phyloP scores from a whole-genome alignment of 2,797 vertebrate species.

The Gallinago nigripennis region DNA sequence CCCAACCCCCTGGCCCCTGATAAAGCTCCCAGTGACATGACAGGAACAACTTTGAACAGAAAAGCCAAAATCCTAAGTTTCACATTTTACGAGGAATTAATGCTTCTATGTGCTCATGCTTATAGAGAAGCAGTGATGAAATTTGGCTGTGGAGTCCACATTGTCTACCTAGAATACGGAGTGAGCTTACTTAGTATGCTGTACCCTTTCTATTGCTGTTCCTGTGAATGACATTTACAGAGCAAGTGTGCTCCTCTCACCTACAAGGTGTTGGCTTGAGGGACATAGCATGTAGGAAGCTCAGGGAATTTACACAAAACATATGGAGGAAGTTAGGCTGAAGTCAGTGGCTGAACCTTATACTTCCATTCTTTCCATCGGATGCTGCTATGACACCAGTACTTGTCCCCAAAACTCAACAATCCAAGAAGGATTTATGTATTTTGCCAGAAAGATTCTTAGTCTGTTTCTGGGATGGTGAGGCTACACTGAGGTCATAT shows the following conservation, averaged over 20 bases:
- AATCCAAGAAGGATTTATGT: not conserved
- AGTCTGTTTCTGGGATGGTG: not conserved
- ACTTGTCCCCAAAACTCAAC: not conserved
- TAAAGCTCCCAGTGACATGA: not conserved
- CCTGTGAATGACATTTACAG: not conserved
- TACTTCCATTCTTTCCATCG: not conserved
- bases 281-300: accelerated
- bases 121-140: not conserved
- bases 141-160: not conserved
- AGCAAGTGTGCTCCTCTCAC: not conserved
- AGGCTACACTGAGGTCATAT: not conserved
- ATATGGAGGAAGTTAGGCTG: not conserved
- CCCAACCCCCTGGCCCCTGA: not conserved
- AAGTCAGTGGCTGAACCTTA: not conserved
- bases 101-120: not conserved
- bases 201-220: not conserved
- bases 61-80: not conserved
- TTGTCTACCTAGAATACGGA: not conserved
- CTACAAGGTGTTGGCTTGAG: not conserved
- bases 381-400: not conserved
- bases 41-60: not conserved
- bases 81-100: not conserved
- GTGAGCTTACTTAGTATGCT: not conserved
- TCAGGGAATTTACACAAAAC: not conserved
- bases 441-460: not conserved